phyloP scores from a whole-genome alignment of 2,888 invertebrate species.

The Tanaodytes sp. region DNA sequence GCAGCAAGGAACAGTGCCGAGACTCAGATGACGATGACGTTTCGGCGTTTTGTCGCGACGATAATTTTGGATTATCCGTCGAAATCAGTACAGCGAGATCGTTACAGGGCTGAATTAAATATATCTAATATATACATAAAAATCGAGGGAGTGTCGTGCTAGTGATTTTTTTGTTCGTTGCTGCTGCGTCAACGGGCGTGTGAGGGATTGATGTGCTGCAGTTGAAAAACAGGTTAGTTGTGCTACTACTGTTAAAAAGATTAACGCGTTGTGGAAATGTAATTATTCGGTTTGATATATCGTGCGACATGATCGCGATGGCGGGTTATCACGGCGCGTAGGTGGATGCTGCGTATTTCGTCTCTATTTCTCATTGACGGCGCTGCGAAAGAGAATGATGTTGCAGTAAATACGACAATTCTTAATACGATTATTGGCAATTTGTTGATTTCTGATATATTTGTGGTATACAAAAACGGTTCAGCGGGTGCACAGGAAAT shows the following conservation, averaged over 20 bases:
- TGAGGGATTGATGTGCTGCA: slow-evolving; percentile 23
- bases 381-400: too few relatives aligned
- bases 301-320: not conserved
- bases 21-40: slow-evolving; percentile 29
- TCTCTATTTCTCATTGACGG: not conserved
- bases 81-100: slow-evolving; percentile 16
- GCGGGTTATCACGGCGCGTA: not conserved
- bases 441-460: too few relatives aligned
- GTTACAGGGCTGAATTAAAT: too few relatives aligned
- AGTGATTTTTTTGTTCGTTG: slow-evolving; percentile 26
- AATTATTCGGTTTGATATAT: not conserved
- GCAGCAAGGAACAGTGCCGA: not conserved
- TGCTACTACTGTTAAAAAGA: slow-evolving; percentile 6
- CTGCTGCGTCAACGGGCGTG: slow-evolving; percentile 14
- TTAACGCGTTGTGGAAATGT: not conserved
- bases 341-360: too few relatives aligned
- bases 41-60: slow-evolving; percentile 29
- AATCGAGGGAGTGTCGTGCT: slow-evolving; percentile 24
- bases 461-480: too few relatives aligned
- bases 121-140: slow-evolving; percentile 11
- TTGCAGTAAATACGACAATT: too few relatives aligned
- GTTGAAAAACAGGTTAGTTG: slow-evolving; percentile 37
- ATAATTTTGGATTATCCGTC: not conserved
- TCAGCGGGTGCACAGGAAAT: not conserved
- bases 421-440: too few relatives aligned